phyloP scores from a whole-genome alignment of 2,888 invertebrate species.

The Mesorhabditis sp. region DNA sequence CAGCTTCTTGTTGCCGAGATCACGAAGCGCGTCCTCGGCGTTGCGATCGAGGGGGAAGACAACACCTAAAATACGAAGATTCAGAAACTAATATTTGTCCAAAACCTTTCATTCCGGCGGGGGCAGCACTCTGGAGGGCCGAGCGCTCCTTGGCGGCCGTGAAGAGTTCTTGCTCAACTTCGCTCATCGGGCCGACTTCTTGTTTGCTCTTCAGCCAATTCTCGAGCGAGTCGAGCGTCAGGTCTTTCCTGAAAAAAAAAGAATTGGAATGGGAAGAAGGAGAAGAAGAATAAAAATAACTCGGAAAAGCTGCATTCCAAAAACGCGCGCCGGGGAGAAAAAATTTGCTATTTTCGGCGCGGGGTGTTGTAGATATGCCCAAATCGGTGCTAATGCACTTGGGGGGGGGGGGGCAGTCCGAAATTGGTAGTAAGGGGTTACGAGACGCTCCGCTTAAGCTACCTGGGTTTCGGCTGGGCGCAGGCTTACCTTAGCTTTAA shows the following conservation, averaged over 20 bases:
- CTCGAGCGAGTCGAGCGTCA: constrained; percentile 76
- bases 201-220: constrained; percentile 74
- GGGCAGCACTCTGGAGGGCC: constrained; percentile 31
- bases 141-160: constrained; percentile 39
- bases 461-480: no score
- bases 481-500: no score
- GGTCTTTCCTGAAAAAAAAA: constrained; percentile 66
- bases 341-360: no score
- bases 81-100: not conserved
- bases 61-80: constrained; percentile 70
- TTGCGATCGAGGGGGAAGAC: constrained; percentile 80
- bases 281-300: no score
- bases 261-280: not conserved
- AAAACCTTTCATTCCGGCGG: constrained; percentile 46
- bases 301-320: no score
- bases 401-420: no score
- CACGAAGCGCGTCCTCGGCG: constrained; percentile 73
- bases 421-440: no score
- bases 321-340: no score
- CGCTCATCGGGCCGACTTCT: constrained; percentile 84
- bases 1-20: constrained; percentile 72
- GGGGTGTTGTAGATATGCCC: no score
- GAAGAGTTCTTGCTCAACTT: constrained; percentile 58
- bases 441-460: no score
- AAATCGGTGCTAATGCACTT: no score